Conservation (phyloP, 2,888 invertebrate genomes). For the Conchocele bisecta region DNA sequence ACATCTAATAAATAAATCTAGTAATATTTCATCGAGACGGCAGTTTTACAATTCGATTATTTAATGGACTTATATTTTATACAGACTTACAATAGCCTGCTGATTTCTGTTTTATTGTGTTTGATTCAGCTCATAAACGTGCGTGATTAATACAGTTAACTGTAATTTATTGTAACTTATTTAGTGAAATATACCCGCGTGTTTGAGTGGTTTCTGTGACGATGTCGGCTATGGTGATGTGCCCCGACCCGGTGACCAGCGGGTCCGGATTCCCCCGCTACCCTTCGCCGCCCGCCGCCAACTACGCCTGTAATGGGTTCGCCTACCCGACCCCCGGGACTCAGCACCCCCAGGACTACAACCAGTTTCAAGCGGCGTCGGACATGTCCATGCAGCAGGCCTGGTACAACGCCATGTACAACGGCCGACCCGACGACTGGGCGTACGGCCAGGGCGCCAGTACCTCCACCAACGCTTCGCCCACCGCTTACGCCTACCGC, state of each 20-base stretch:
- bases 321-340: conserved; percentile 39
- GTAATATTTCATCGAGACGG: conserved; percentile 26
- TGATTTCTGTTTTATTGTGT: too few relatives aligned
- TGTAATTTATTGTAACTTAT: too few relatives aligned
- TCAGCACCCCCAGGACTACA: conserved; percentile 62
- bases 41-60: too few relatives aligned
- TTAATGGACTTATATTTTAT: too few relatives aligned
- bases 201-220: too few relatives aligned
- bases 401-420: conserved; percentile 63
- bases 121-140: too few relatives aligned
- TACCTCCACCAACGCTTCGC: conserved; percentile 45
- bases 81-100: too few relatives aligned
- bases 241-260: conserved; percentile 52
- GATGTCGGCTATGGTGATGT: conserved; percentile 62
- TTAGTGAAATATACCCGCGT: too few relatives aligned
- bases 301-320: conserved; percentile 47
- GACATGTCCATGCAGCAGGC: conserved; percentile 60
- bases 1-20: conserved; percentile 31
- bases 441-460: conserved; percentile 49
- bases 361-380: conserved; percentile 49
- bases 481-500: conserved; percentile 60
- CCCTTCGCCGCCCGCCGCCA: conserved; percentile 59
- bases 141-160: too few relatives aligned
- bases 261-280: conserved; percentile 60
- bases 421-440: conserved; percentile 70